Evolutionary conservation across 2,113 vertebrate species (phyloP).

Genomic region (Uria aalge): DNA sequence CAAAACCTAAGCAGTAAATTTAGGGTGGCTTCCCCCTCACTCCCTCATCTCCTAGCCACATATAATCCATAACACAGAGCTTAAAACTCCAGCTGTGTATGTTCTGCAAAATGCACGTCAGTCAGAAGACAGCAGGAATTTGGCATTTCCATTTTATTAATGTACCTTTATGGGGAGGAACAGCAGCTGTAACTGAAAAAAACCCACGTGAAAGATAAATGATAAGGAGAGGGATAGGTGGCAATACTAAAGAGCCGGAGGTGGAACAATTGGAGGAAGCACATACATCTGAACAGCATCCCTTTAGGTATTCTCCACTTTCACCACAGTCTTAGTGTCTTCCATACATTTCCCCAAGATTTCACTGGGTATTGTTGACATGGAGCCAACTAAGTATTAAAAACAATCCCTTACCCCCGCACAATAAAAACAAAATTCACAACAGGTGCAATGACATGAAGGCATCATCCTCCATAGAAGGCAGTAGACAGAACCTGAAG

Average conservation of each 20-base stretch:
- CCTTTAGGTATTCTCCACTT: constrained; percentile 29
- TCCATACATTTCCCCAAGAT: neutral
- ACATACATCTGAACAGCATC: neutral
- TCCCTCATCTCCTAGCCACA: neutral
- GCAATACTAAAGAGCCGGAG: neutral
- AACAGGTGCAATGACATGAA: neutral
- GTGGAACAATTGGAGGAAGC: neutral
- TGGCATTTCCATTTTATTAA: neutral
- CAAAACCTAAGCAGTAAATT: neutral
- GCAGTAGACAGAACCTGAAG: neutral
- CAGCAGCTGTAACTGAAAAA: neutral
- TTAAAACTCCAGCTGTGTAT: neutral
- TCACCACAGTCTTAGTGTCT: neutral
- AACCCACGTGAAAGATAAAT: neutral
- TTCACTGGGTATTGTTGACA: neutral
- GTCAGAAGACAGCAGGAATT: neutral
- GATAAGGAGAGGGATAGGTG: neutral
- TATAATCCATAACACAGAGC: neutral
- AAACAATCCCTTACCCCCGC: neutral
- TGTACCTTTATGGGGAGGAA: neutral
- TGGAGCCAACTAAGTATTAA: neutral
- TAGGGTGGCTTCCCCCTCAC: neutral
- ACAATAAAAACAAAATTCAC: constrained; percentile 20
- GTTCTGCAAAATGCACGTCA: neutral
- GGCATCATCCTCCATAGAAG: neutral